phyloP scores from a whole-genome alignment of 1,140 invertebrate species.

The Sinella curviseta region DNA sequence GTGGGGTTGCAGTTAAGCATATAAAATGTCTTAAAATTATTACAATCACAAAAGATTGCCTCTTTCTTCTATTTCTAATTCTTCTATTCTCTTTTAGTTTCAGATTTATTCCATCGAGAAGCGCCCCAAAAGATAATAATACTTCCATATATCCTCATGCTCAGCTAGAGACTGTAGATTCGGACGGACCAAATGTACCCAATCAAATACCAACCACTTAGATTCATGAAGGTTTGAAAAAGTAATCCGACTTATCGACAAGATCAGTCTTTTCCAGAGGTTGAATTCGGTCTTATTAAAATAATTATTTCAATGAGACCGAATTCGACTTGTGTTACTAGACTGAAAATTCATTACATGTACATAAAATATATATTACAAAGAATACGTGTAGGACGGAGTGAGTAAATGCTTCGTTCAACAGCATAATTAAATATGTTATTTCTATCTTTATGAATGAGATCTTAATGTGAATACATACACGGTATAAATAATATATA shows the following conservation, averaged over 20 bases:
- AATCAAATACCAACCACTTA: not conserved
- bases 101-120: constrained; percentile 33
- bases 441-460: not conserved
- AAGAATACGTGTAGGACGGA: not conserved
- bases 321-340: too few relatives aligned
- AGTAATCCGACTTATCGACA: too few relatives aligned
- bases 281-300: too few relatives aligned
- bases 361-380: too few relatives aligned
- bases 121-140: constrained; percentile 36
- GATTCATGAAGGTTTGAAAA: not conserved
- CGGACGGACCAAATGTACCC: constrained; percentile 32
- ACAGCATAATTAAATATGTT: not conserved
- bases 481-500: not conserved
- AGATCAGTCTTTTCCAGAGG: too few relatives aligned
- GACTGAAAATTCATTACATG: not conserved
- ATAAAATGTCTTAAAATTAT: too few relatives aligned
- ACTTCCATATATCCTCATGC: constrained; percentile 18
- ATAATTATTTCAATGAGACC: too few relatives aligned
- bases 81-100: too few relatives aligned
- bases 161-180: constrained; percentile 32
- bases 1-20: too few relatives aligned
- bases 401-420: not conserved
- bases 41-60: too few relatives aligned
- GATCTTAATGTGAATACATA: not conserved
- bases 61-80: too few relatives aligned